Evolutionary conservation across 1,140 invertebrate genomes (phyloP).

Genomic region (Neodiprion virginianus): DNA sequence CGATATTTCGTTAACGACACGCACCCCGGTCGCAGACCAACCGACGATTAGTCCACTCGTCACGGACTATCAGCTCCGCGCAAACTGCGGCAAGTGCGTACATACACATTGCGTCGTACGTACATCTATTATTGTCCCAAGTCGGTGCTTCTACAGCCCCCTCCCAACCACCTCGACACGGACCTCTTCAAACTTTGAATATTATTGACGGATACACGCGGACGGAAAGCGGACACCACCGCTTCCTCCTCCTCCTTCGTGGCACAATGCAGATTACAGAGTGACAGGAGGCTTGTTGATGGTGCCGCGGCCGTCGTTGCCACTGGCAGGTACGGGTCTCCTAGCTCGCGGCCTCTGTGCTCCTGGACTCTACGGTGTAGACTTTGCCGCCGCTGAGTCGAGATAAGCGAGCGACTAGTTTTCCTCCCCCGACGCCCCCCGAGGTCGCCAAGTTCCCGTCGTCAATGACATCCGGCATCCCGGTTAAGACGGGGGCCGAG

Average conservation of each 20-base stretch:
- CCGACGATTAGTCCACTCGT: background rate
- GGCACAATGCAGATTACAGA: background rate
- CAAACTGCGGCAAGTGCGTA: no score
- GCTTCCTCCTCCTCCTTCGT: background rate
- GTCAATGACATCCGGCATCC: no score
- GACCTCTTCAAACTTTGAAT: background rate
- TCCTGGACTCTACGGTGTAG: background rate
- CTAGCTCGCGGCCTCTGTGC: slow-evolving; percentile 28
- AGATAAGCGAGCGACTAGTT: no score
- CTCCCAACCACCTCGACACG: background rate
- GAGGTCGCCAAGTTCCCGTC: no score
- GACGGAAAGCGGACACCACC: background rate
- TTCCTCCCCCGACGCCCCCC: no score
- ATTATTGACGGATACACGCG: background rate
- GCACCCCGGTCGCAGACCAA: background rate
- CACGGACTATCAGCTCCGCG: background rate
- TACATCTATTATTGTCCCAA: background rate
- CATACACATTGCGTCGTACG: background rate
- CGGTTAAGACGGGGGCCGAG: no score
- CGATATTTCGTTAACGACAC: background rate
- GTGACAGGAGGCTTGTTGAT: slow-evolving; percentile 22
- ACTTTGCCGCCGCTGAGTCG: no score
- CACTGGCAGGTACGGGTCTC: slow-evolving; percentile 36
- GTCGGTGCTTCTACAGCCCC: no score
- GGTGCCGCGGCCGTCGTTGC: slow-evolving; percentile 36